A percentile compares a stretch with the other conserved stretches of the same genome.
Evolutionary conservation across 2,113 vertebrate species (phyloP).

Genomic region (Phrynocephalus versicolor): DNA sequence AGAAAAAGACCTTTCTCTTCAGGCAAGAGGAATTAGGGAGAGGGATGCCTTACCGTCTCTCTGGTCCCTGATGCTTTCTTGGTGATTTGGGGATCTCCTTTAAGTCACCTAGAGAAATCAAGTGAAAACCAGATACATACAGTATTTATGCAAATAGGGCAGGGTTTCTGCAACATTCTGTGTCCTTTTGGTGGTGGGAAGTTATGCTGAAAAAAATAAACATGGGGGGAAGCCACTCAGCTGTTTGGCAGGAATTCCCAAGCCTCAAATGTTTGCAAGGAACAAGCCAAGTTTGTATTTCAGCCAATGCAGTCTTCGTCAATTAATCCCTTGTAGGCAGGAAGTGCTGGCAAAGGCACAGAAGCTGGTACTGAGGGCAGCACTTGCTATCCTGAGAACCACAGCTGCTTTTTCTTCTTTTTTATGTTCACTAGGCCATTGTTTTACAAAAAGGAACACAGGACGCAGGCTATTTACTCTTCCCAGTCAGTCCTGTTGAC

Average conservation of each 20-base stretch:
- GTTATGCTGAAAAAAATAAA: not conserved
- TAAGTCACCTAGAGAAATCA: slow-evolving; percentile 1
- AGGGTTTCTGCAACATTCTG: not conserved
- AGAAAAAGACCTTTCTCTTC: too few species aligned
- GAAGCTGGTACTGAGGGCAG: not conserved
- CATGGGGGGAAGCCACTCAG: not conserved
- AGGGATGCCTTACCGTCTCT: not conserved
- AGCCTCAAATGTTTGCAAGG: not conserved
- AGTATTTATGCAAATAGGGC: too few species aligned
- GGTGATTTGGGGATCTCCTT: not conserved
- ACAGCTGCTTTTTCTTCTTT: not conserved
- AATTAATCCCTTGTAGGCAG: not conserved
- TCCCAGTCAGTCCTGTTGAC: not conserved
- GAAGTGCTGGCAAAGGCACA: not conserved
- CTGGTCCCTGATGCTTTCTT: not conserved
- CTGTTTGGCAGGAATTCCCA: not conserved
- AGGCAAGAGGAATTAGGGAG: too few species aligned
- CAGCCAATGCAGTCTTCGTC: not conserved
- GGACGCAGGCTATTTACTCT: not conserved
- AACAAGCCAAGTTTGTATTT: not conserved
- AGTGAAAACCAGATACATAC: not conserved
- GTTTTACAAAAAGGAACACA: not conserved
- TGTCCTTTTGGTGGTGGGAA: not conserved
- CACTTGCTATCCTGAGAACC: not conserved
- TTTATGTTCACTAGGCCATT: not conserved